Conservation (phyloP, 2,797 vertebrate genomes). For the Ctenopoma kingsleyae region DNA sequence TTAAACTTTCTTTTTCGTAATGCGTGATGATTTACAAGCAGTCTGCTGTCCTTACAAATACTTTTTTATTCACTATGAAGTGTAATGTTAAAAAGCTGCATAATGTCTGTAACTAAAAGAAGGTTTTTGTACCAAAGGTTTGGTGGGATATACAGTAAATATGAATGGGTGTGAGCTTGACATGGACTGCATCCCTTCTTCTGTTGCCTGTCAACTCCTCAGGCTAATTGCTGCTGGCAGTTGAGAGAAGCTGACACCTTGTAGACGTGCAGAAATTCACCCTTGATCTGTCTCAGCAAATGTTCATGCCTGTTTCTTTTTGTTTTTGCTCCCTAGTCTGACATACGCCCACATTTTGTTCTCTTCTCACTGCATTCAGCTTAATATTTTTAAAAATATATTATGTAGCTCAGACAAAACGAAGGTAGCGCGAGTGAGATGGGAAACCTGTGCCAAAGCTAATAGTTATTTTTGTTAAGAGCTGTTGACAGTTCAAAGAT, state of each 20-base stretch:
- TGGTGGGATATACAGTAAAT: constrained; percentile 37
- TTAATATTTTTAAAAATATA: not conserved
- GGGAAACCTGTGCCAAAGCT: constrained; percentile 17
- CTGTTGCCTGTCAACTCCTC: constrained; percentile 30
- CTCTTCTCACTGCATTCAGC: constrained; percentile 1
- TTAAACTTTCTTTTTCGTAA: no score
- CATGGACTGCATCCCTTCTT: constrained; percentile 13
- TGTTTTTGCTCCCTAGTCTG: constrained; percentile 6
- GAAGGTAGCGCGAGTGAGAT: constrained; percentile 17
- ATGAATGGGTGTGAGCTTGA: constrained; percentile 37
- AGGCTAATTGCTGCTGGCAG: constrained; percentile 30
- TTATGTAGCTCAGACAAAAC: constrained; percentile 55
- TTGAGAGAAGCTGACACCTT: constrained; percentile 45
- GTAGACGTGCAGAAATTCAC: constrained; percentile 44
- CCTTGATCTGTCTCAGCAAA: constrained; percentile 54
- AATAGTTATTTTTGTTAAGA: constrained; percentile 66
- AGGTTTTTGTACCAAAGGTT: not conserved
- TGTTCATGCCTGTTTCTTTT: constrained; percentile 17
- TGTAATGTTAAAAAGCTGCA: not conserved
- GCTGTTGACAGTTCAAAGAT: constrained; percentile 66
- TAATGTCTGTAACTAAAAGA: not conserved
- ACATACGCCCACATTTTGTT: constrained; percentile 17
- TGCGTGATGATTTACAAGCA: no score
- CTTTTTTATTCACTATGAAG: not conserved
- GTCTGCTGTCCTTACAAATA: no score